These are phyloP conservation scores for Amiota mariae DNA, from an alignment of 2,888 invertebrate species.

Conservation along the genomic window DNA sequence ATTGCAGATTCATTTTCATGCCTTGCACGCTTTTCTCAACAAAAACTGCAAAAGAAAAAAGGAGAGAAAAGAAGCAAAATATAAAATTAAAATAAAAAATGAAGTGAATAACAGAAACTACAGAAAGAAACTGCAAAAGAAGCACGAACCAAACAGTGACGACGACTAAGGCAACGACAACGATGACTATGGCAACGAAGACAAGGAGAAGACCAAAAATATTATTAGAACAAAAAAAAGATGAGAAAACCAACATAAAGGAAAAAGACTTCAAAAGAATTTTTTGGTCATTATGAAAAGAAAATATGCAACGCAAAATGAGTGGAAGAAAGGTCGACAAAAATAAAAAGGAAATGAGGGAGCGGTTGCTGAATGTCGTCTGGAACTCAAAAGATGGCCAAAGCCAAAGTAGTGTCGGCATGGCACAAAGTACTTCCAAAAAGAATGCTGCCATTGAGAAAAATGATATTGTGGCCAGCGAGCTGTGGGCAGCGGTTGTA, in stretches of 20 bases:
- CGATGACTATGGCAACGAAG: neutral
- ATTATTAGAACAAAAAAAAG: neutral
- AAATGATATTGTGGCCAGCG: constrained; percentile 4
- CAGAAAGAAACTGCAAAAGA: neutral
- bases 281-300: constrained; percentile 64
- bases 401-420: constrained; percentile 26
- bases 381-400: constrained; percentile 13
- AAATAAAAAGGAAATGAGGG: constrained; percentile 36
- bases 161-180: neutral
- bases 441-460: neutral
- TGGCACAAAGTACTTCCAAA: constrained; percentile 21
- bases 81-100: constrained; percentile 52
- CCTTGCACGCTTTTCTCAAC: constrained; percentile 43
- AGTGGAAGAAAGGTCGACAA: constrained; percentile 36
- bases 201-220: neutral
- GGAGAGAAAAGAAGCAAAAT: neutral
- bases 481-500: constrained; percentile 31
- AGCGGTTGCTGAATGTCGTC: constrained; percentile 27
- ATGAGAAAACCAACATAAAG: neutral
- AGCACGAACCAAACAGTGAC: neutral
- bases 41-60: neutral
- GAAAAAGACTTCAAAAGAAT: constrained; percentile 57
- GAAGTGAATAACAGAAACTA: constrained; percentile 32
- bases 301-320: constrained; percentile 48
- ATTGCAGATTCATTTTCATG: constrained; percentile 40